Base-by-base conservation (phyloP, 2,797 vertebrate genomes). In the Acanthurus tractus region DNA sequence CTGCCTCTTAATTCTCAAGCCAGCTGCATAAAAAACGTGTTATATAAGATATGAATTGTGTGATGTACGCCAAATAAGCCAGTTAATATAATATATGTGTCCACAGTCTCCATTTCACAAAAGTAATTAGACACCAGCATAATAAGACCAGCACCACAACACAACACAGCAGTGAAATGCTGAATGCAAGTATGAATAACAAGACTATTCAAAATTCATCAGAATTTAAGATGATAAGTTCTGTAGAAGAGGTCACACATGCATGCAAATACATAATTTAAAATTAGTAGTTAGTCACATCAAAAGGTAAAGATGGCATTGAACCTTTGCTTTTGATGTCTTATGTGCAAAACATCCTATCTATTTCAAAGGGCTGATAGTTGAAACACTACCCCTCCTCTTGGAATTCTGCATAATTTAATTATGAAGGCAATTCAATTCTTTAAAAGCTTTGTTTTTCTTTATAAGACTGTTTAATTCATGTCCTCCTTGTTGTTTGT, bases 371-470 rank as follows among this genome's bases (percentile, higher is more conserved):
- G 15, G 17, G 50, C 20, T 49, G 34, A 62, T n/a, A 53, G 45
- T 38, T 54, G 18, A 58, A 62, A 53, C 15, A 29, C 29, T 6
- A 14, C 18, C 42, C 56, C 9, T 34, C 65, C 20, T 22, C 54
- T 6, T 72, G 49, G 6, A 70, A 42, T 42, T 48, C 49, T 71
- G 25, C 63, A 76, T 75, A 73, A 54, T 76, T 62, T 22, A 65
- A 76, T 62, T 15, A 78, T 9, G 3, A 14, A 50, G 11, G 45
- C 18, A 52, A 75, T 56, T 75, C 4, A 17, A 20, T 50, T 59
- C 9, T 57, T 6, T 9, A 54, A 55, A 40, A 15, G 18, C 20
- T 71, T 65, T 57, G 4, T 64, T 66, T 76, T 56, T 34, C 38
- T 50, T 50, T 7, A 20, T 13, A 18, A 69, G 22, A 49, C 48